These are phyloP conservation scores for Copidosoma aretas DNA, from an alignment of 2,888 invertebrate species.

Conservation along the genomic window DNA sequence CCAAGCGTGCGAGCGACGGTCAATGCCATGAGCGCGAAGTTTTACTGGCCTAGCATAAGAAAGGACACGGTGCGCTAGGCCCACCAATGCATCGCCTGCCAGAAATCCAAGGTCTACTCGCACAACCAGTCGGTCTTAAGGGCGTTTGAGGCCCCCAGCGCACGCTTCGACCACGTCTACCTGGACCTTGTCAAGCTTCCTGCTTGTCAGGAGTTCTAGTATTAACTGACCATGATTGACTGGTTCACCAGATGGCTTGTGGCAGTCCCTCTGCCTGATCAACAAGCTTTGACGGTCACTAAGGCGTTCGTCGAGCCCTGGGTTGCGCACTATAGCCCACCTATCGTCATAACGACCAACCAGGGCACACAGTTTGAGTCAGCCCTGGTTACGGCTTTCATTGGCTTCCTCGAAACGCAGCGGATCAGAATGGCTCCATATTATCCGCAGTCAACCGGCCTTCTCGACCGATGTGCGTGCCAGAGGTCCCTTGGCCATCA, in stretches of 20 bases:
- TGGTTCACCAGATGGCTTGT: slow-evolving; percentile 7
- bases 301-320: background rate
- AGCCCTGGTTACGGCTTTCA: background rate
- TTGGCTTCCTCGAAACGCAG: background rate
- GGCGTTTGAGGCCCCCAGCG: too few relatives aligned
- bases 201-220: background rate
- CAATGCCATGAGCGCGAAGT: background rate
- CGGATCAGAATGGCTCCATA: background rate
- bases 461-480: too few relatives aligned
- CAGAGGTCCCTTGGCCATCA: too few relatives aligned
- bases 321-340: slow-evolving; percentile 9
- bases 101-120: background rate
- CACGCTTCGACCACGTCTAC: slow-evolving; percentile 2
- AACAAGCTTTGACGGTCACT: background rate
- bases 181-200: slow-evolving; percentile 8
- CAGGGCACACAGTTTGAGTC: slow-evolving; percentile 25
- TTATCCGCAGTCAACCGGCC: background rate
- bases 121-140: background rate
- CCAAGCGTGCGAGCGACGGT: too few relatives aligned
- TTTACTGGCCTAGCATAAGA: slow-evolving; percentile 10
- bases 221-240: slow-evolving; percentile 6
- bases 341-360: slow-evolving; percentile 26
- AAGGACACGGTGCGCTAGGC: background rate
- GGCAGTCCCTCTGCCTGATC: background rate
- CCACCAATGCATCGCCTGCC: background rate